Evolutionary conservation across 2,797 vertebrate species (phyloP).

Genomic region (Sebastes baramenuke): DNA sequence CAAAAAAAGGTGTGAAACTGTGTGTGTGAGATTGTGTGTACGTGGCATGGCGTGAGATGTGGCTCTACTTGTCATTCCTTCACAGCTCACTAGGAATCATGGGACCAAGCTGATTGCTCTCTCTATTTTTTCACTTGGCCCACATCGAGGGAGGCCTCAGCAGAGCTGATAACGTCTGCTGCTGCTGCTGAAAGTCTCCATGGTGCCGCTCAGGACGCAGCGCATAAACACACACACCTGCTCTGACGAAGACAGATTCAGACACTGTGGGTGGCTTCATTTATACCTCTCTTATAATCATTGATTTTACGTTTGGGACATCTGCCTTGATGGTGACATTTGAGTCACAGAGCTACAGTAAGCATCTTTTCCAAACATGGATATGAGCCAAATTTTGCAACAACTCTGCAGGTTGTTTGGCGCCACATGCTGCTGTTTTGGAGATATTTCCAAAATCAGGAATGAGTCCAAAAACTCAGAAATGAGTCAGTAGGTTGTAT

Average conservation of each 20-base stretch:
- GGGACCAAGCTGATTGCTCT: conserved; percentile 54
- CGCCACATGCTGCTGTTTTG: neutral
- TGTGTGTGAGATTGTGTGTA: conserved; percentile 35
- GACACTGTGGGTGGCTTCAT: neutral
- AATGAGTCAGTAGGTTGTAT: fast-evolving
- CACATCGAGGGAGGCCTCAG: conserved; percentile 30
- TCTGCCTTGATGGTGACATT: neutral
- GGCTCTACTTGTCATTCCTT: conserved; percentile 57
- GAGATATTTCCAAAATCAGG: neutral
- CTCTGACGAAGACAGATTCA: conserved; percentile 2
- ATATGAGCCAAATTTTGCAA: neutral
- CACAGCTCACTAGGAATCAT: conserved; percentile 61
- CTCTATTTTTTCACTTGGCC: conserved; percentile 57
- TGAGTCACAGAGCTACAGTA: neutral
- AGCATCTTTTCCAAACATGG: neutral
- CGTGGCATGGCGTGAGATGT: conserved; percentile 9
- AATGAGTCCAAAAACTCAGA: no score
- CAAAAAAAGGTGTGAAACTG: conserved; percentile 37
- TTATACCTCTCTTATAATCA: neutral
- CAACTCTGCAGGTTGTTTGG: neutral
- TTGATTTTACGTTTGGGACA: neutral
- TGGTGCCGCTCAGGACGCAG: neutral
- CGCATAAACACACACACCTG: conserved; percentile 18
- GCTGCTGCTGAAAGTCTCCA: conserved; percentile 36
- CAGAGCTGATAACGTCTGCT: conserved; percentile 40